phyloP scores from a whole-genome alignment of 2,888 invertebrate genomes.

The Apotomis turbidana region DNA sequence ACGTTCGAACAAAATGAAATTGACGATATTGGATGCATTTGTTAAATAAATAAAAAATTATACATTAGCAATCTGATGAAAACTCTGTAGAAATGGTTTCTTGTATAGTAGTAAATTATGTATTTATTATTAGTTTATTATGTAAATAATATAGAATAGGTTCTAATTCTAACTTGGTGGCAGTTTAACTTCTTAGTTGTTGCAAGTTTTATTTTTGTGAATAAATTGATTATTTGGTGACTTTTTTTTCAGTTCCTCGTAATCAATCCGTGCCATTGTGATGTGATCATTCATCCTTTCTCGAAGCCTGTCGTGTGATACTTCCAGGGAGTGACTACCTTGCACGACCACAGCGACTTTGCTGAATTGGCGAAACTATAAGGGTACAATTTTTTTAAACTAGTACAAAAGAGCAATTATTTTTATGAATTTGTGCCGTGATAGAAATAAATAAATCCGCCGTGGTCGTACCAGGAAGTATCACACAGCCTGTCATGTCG shows the following conservation, averaged over 20 bases:
- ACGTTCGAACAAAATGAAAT: slow-evolving; percentile 11
- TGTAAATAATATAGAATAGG: slow-evolving; percentile 28
- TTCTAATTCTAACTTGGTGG: slow-evolving; percentile 5
- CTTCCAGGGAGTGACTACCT: no score
- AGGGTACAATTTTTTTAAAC: no score
- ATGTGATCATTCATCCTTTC: not conserved
- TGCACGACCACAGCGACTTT: no score
- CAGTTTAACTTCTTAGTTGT: slow-evolving; percentile 19
- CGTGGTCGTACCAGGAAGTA: no score
- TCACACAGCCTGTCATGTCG: no score
- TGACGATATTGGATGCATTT: slow-evolving; percentile 15
- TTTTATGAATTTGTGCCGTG: no score
- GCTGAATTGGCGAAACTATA: no score
- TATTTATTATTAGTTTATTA: slow-evolving; percentile 27
- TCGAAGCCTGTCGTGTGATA: no score
- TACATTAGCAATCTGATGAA: slow-evolving; percentile 3
- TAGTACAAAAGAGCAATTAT: no score
- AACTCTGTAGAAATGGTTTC: not conserved
- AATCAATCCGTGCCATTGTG: not conserved
- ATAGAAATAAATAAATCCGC: no score
- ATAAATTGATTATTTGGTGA: slow-evolving; percentile 7
- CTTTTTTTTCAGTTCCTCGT: not conserved
- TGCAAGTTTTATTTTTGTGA: not conserved
- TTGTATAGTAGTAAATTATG: slow-evolving; percentile 31
- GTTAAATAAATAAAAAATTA: slow-evolving; percentile 1